Evolutionary conservation across 2,797 vertebrate genomes (phyloP), one percentile per base, ranked within the genome.

Genomic region (Channa striata): DNA sequence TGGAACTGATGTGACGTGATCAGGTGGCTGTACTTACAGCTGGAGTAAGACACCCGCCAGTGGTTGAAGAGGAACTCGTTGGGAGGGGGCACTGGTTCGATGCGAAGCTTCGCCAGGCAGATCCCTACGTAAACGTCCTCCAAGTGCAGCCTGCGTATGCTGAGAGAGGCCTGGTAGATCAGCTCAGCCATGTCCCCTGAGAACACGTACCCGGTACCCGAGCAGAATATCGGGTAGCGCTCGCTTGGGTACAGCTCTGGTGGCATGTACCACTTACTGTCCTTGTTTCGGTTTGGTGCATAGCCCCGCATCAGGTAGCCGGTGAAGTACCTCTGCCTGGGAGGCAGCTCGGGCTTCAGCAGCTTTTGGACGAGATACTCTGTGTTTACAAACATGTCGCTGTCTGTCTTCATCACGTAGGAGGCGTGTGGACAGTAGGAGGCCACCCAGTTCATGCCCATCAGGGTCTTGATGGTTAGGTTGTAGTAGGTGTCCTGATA

Each of bases 1-100:
- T 97, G 96, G 92, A 99, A 99, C 95, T 99, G 97, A 92, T 99
- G 98, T 70, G 98, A 99, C 75, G 98, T 99, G 94, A 99, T 99
- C 80, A 99, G 94, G 93, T 99, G 98, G 87, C 98, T 99, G 89
- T 99, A 99, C 95, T 99, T 99, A 92, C 98, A 99, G 91, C 97
- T 98, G 89, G 98, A 99, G 85, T 99, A 99, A 74, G 98, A 99
- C 88, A 99, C 98, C 83, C 97, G 93, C 98, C 98, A 99, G 84
- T 99, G 98, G 93, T 99, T 99, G 92, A 99, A 99, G 81, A 99
- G 95, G 87, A 99, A 99, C 89, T 99, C 98, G 0, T 99, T 99
- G 85, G 98, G 98, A 2, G 98, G 98, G 19, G 98, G 97, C 52
- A 92, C 91, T 2, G 98, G 98, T 92, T 99, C 97, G 51, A 99